These are phyloP conservation scores for Odobenus rosmarus DNA, from an alignment of 2,113 vertebrate species.

Conservation along the genomic window DNA sequence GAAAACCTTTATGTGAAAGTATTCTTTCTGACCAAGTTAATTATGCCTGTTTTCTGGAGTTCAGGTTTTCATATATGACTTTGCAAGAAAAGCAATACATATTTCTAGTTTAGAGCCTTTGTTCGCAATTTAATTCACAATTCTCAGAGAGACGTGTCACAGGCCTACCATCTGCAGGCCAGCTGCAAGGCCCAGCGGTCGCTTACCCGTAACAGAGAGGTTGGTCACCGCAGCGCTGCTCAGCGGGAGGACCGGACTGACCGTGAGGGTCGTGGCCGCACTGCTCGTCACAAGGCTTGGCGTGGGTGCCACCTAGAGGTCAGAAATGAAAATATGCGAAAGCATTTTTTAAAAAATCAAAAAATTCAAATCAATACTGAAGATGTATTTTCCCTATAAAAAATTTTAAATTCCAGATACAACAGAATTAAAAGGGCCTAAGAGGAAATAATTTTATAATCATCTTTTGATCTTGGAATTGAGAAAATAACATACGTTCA, in stretches of 20 bases:
- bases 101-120: neutral
- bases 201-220: slow-evolving; percentile 93
- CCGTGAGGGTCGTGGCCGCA: slow-evolving; percentile 95
- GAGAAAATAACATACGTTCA: neutral
- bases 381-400: neutral
- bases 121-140: neutral
- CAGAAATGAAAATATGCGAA: slow-evolving; percentile 65
- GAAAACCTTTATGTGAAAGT: neutral
- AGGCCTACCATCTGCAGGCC: neutral
- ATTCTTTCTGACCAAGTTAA: slow-evolving; percentile 17
- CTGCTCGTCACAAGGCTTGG: slow-evolving; percentile 98
- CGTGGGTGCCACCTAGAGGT: slow-evolving; percentile 95
- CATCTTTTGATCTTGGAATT: neutral
- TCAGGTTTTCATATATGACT: neutral
- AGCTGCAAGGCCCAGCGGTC: too few species aligned
- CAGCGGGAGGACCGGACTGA: slow-evolving; percentile 96
- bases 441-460: neutral
- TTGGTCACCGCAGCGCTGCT: slow-evolving; percentile 93
- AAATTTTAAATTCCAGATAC: neutral
- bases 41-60: neutral
- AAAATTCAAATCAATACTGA: neutral
- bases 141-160: neutral
- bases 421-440: neutral
- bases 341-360: neutral
- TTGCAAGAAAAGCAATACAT: neutral